phyloP scores from a whole-genome alignment of 2,113 vertebrate species.

The Danionella cerebrum region DNA sequence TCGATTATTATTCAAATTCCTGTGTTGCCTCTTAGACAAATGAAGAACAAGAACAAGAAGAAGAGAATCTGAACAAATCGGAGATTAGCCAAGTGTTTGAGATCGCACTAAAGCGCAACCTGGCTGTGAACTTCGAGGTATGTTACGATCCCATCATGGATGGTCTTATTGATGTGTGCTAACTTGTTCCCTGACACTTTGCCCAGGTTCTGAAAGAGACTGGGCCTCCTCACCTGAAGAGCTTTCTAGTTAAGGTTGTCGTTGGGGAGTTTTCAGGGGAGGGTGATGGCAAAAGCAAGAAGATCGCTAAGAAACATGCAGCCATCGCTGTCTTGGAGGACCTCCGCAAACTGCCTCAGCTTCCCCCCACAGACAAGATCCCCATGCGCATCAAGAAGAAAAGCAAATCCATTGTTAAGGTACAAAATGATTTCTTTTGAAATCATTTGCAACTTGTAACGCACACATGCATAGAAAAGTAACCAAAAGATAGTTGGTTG shows the following conservation, averaged over 20 bases:
- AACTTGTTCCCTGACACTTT: background rate
- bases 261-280: slow-evolving; percentile 89
- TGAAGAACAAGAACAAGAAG: slow-evolving; percentile 86
- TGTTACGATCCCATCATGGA: background rate
- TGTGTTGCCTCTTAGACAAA: slow-evolving; percentile 67
- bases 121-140: slow-evolving; percentile 98
- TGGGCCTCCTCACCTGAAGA: slow-evolving; percentile 97
- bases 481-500: too few relatives aligned
- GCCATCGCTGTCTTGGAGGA: slow-evolving; percentile 85
- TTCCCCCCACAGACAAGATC: slow-evolving; percentile 82
- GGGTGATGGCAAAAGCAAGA: slow-evolving; percentile 97
- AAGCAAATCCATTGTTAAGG: slow-evolving; percentile 94
- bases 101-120: slow-evolving; percentile 95
- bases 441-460: background rate
- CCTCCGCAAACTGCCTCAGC: slow-evolving; percentile 81
- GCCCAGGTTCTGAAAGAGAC: slow-evolving; percentile 90
- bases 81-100: slow-evolving; percentile 99
- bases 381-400: slow-evolving; percentile 98
- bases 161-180: too few relatives aligned
- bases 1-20: background rate
- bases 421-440: slow-evolving; percentile 40
- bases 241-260: slow-evolving; percentile 82
- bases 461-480: background rate
- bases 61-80: slow-evolving; percentile 98
- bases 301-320: slow-evolving; percentile 94